Evolutionary conservation across 2,113 vertebrate species (phyloP).

Genomic region (Pachypanchax playfairii): DNA sequence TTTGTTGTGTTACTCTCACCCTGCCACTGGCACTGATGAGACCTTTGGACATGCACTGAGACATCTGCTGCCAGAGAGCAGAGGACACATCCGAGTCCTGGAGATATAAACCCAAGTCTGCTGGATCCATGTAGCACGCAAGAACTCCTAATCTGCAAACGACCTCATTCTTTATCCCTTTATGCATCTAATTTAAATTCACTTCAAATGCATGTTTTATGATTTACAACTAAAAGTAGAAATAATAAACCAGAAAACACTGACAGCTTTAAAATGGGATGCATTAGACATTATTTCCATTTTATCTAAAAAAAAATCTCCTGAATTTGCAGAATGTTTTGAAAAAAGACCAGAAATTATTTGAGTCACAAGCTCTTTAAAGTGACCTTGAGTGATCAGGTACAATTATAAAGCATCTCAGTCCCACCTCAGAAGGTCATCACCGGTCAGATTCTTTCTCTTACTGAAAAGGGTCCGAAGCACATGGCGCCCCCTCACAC

Average conservation of each 20-base stretch:
- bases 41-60: slow-evolving; percentile 82
- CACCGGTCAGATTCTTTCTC: slow-evolving; percentile 77
- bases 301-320: neutral
- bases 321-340: neutral
- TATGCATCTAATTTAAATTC: neutral
- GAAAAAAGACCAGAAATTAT: neutral
- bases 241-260: neutral
- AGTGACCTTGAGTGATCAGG: neutral
- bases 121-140: slow-evolving; percentile 85
- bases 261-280: too few relatives aligned
- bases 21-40: slow-evolving; percentile 80
- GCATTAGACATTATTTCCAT: too few relatives aligned
- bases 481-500: slow-evolving; percentile 83
- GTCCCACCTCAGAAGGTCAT: slow-evolving; percentile 79
- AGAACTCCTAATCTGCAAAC: slow-evolving; percentile 83
- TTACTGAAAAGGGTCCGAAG: slow-evolving; percentile 82
- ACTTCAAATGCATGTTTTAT: neutral
- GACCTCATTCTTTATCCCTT: slow-evolving; percentile 9
- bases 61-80: slow-evolving; percentile 81
- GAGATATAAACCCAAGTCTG: slow-evolving; percentile 80
- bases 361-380: neutral
- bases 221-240: neutral
- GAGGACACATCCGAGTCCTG: slow-evolving; percentile 73
- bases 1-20: slow-evolving; percentile 71
- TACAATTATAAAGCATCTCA: neutral